Evolutionary conservation across 2,888 invertebrate genomes (phyloP).

Genomic region (Galerucella pusilla): DNA sequence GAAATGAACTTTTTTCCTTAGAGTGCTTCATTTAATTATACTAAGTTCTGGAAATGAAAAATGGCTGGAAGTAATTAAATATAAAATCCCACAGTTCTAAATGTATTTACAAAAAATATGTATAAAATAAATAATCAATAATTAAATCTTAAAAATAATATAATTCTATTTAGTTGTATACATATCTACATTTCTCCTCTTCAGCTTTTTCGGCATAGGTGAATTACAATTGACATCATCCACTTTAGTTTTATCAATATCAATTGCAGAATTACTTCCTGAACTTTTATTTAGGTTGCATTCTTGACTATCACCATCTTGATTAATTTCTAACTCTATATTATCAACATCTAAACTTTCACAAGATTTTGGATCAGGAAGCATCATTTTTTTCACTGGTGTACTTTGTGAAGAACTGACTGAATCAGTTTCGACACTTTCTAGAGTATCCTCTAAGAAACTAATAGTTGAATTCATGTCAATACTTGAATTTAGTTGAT

Average conservation of each 20-base stretch:
- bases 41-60: no score
- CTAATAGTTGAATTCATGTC: conserved; percentile 44
- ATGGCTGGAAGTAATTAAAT: no score
- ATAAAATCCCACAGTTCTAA: not conserved
- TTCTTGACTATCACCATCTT: not conserved
- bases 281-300: not conserved
- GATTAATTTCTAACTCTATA: not conserved
- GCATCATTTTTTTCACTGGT: conserved; percentile 45
- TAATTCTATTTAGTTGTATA: conserved; percentile 52
- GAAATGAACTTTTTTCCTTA: no score
- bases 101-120: conserved; percentile 5
- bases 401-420: conserved; percentile 38
- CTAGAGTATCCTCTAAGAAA: conserved; percentile 42
- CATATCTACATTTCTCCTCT: conserved; percentile 63
- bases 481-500: conserved; percentile 44
- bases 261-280: not conserved
- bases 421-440: conserved; percentile 10
- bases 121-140: not conserved
- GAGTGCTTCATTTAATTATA: no score
- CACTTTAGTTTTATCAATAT: conserved; percentile 21
- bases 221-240: conserved; percentile 25
- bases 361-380: conserved; percentile 55
- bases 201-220: conserved; percentile 61
- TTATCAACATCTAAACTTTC: not conserved
- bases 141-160: not conserved